Evolutionary conservation across 2,797 vertebrate species (phyloP).

Genomic region (Parotocinclus haroldoi): DNA sequence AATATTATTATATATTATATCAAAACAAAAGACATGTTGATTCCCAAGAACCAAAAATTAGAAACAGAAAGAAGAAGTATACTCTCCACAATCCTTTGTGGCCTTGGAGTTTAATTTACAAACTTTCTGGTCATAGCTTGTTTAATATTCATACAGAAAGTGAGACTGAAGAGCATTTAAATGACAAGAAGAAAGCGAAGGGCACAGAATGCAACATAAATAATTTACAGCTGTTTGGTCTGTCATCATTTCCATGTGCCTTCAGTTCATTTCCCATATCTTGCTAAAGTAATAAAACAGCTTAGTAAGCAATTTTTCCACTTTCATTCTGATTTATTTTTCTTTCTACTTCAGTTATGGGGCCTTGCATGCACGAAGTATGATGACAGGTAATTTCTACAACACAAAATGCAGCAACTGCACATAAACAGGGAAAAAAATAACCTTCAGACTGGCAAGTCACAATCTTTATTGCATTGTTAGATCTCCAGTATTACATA

Average conservation of each 20-base stretch:
- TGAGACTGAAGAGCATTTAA: neutral
- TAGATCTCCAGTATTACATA: too few relatives aligned
- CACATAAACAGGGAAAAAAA: slow-evolving; percentile 8
- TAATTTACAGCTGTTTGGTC: neutral
- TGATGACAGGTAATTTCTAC: slow-evolving; percentile 15
- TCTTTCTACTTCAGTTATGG: neutral
- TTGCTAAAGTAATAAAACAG: neutral
- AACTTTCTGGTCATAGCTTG: too few relatives aligned
- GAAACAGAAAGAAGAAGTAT: too few relatives aligned
- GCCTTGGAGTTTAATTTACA: too few relatives aligned
- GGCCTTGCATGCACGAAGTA: neutral
- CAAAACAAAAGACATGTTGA: too few relatives aligned
- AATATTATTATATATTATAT: too few relatives aligned
- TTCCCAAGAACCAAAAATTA: too few relatives aligned
- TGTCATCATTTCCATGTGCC: neutral
- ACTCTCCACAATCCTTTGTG: too few relatives aligned
- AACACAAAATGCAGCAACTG: slow-evolving; percentile 10
- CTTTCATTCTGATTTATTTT: slow-evolving; percentile 18
- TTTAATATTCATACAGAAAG: neutral
- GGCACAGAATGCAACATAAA: neutral
- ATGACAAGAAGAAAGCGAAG: neutral
- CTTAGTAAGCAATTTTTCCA: neutral
- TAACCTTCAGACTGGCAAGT: neutral
- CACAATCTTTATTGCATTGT: too few relatives aligned
- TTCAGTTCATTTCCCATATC: neutral